Conservation (phyloP, 53 echinoderm and acorn worm genomes). For the Pentamera pediparva region DNA sequence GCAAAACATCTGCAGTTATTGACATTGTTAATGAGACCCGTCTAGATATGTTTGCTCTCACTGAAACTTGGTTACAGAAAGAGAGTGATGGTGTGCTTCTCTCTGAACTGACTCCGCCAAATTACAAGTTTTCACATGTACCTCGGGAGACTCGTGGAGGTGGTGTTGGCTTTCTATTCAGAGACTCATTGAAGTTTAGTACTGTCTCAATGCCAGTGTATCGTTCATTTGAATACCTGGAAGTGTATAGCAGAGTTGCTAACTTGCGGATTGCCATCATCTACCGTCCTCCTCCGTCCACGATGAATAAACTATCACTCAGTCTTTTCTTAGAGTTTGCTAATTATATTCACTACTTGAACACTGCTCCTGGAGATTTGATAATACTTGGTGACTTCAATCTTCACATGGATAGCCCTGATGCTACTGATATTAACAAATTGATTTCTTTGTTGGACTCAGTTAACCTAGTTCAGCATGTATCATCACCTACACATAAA, state of each 20-base stretch:
- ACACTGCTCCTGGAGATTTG: background rate
- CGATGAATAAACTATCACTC: background rate
- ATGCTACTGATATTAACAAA: background rate
- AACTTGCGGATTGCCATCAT: background rate
- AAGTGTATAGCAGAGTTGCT: background rate
- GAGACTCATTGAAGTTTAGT: background rate
- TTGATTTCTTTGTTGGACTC: background rate
- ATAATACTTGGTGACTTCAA: background rate
- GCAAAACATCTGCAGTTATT: background rate
- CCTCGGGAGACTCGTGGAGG: background rate
- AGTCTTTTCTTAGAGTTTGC: slow-evolving; percentile 2
- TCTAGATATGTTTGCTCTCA: background rate
- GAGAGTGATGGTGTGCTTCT: background rate
- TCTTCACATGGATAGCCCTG: background rate
- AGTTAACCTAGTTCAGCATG: background rate
- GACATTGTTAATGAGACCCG: background rate
- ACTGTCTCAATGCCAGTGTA: background rate
- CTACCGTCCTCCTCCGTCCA: background rate
- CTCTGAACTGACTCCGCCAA: background rate
- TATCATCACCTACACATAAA: background rate
- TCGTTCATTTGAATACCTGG: background rate
- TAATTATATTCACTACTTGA: background rate
- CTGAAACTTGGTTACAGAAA: background rate
- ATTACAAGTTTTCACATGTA: background rate
- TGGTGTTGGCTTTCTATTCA: slow-evolving; percentile 3